Conservation (phyloP, 1,140 invertebrate genomes). For the Thaumatotibia leucotreta region DNA sequence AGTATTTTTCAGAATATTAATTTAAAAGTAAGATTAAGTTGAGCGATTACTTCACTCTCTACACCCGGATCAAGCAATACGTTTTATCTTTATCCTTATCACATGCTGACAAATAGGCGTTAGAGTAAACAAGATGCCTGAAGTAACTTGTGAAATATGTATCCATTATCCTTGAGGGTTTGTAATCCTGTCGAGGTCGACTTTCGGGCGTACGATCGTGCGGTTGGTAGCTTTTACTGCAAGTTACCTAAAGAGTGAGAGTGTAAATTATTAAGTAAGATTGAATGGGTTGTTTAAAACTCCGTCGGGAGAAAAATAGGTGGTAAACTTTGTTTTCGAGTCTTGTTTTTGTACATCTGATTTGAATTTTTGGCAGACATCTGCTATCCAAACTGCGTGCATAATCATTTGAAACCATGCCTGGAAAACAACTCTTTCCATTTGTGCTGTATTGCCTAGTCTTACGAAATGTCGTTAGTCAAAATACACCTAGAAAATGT, state of each 20-base stretch:
- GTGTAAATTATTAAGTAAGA: neutral
- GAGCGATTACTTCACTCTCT: neutral
- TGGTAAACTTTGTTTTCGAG: neutral
- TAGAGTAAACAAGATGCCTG: neutral
- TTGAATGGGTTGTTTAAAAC: neutral
- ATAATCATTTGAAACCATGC: too few species aligned
- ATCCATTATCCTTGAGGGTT: constrained; percentile 6
- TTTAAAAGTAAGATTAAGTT: too few species aligned
- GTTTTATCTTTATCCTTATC: constrained; percentile 6
- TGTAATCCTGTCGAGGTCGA: neutral
- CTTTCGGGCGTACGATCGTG: neutral
- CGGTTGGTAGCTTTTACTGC: neutral
- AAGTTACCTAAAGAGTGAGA: neutral
- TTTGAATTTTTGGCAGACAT: too few species aligned
- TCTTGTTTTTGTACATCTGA: neutral
- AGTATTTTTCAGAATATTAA: too few species aligned
- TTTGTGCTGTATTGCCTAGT: too few species aligned
- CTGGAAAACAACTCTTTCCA: too few species aligned
- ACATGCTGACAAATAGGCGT: neutral
- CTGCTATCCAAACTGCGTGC: too few species aligned
- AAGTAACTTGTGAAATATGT: neutral
- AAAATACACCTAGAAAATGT: too few species aligned
- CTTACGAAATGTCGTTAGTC: too few species aligned
- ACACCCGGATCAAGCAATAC: neutral
- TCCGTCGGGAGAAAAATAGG: neutral